These are phyloP conservation scores for Orthonevra nobilis DNA, from an alignment of 2,888 invertebrate species.

Conservation along the genomic window DNA sequence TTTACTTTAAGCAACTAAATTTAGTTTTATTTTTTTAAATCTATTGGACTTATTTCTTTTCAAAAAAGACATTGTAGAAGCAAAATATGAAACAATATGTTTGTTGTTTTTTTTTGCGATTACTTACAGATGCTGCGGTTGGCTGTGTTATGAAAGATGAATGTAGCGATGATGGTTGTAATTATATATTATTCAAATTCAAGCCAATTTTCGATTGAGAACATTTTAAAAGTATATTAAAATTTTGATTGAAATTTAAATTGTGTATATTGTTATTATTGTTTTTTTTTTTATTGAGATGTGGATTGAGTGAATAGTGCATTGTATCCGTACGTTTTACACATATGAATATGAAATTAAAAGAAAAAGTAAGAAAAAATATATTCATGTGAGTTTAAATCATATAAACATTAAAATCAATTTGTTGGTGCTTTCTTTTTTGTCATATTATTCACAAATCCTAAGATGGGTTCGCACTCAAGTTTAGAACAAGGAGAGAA, in stretches of 20 bases:
- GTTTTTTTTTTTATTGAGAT: conserved; percentile 25
- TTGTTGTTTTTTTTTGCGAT: conserved; percentile 57
- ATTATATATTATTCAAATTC: conserved; percentile 37
- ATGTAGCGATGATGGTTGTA: conserved; percentile 54
- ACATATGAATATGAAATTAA: conserved; percentile 45
- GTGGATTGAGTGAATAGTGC: conserved; percentile 40
- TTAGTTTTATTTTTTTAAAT: not conserved
- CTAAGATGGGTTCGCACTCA: conserved; percentile 66
- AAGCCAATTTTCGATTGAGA: conserved; percentile 38
- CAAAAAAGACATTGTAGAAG: conserved; percentile 27
- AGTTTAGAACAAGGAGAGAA: conserved; percentile 27
- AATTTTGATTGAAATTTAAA: conserved; percentile 1
- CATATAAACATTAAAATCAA: conserved; percentile 3
- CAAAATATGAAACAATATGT: conserved; percentile 14
- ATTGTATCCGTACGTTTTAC: conserved; percentile 39
- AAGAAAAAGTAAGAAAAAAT: conserved; percentile 45
- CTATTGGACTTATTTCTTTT: conserved; percentile 16
- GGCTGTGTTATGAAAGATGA: conserved; percentile 71
- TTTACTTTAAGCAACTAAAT: conserved; percentile 18
- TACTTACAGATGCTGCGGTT: conserved; percentile 74
- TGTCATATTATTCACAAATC: not conserved
- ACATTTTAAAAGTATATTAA: conserved; percentile 12
- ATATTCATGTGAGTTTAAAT: conserved; percentile 45
- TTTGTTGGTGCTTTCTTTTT: not conserved
- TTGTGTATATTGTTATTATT: conserved; percentile 26